Base-by-base conservation (phyloP, 2,113 vertebrate species). In the Cololabis saira region DNA sequence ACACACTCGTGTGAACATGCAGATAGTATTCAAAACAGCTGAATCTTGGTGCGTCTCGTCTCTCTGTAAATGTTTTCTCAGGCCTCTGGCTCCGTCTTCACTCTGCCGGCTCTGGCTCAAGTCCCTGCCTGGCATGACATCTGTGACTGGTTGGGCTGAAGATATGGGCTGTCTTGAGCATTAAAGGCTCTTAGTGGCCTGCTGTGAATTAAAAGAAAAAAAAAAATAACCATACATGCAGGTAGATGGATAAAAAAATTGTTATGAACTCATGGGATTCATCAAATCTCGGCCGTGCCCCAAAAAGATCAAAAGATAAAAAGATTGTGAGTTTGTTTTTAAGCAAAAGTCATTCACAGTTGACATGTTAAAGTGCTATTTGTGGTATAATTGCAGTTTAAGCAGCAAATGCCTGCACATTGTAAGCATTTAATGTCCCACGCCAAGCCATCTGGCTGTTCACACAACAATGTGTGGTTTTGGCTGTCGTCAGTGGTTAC, bases 61-160 rank as follows among this genome's bases (percentile, higher is more conserved):
- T 54, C 56, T 72, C 67, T 21, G 41, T 60, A 42, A 77, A 78
- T 61, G 54, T 66, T 63, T 74, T 47, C 50, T 37, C 41, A 18
- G 61, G 61, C 76, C 57, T 61, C 66, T 75, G 68, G 61, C 79
- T 81, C 45, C 56, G 15, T 70, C 41, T 59, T 78, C 53, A 51
- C 45, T 53, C 54, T 52, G 53, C 41, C 63, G 12, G 7, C 62
- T 62, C 21, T 67, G 70, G 49, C 78, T 24, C n/a, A 66, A 56
- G 65, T 67, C 53, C 12, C 65, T 48, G 12, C 40, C 42, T 86
- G 78, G 73, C 76, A 64, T 76, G 64, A 62, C 76, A 78, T 81
- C 61, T 81, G 69, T 80, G 67, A 51, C 70, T 80, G 42, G 24
- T 13, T 62, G 22, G 63, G 76, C 43, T 74, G 37, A 71, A 30